These are phyloP conservation scores for Microctenopoma lineatum DNA, from an alignment of 2,797 vertebrate genomes.

Conservation along the genomic window DNA sequence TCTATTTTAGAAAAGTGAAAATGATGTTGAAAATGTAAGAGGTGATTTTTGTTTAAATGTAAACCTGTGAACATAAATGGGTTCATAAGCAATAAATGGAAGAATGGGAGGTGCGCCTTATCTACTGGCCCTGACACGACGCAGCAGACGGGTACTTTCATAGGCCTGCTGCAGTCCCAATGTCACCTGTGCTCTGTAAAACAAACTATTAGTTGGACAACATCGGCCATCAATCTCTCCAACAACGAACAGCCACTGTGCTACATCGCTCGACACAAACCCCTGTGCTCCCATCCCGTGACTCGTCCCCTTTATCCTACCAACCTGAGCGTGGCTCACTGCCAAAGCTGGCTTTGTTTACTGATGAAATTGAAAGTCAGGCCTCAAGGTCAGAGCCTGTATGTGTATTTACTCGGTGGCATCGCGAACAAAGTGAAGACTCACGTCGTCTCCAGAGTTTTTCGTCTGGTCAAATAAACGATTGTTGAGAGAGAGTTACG, in stretches of 20 bases:
- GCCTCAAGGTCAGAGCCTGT: conserved; percentile 51
- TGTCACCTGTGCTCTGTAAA: conserved; percentile 65
- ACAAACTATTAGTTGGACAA: conserved; percentile 66
- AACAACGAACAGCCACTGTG: conserved; percentile 54
- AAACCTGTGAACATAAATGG: conserved; percentile 10
- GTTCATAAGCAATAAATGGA: conserved; percentile 9
- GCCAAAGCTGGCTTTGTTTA: conserved; percentile 66
- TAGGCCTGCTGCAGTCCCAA: conserved; percentile 43
- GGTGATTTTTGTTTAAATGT: background rate
- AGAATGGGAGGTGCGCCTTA: conserved; percentile 16
- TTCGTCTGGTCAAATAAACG: conserved; percentile 19
- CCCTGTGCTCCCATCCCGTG: conserved; percentile 35
- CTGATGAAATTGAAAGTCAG: conserved; percentile 67
- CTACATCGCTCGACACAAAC: conserved; percentile 54
- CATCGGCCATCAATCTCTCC: conserved; percentile 73
- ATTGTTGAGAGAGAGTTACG: conserved; percentile 14
- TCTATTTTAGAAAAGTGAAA: background rate
- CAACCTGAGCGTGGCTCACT: conserved; percentile 53
- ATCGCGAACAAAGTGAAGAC: conserved; percentile 52
- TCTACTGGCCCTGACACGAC: conserved; percentile 12
- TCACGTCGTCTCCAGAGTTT: conserved; percentile 2
- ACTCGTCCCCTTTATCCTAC: conserved; percentile 55
- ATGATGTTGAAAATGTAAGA: conserved; percentile 1
- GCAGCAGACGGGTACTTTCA: conserved; percentile 19
- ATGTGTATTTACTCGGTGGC: conserved; percentile 40